Evolutionary conservation across 2,113 vertebrate species (phyloP).

Genomic region (Parotia lawesii): DNA sequence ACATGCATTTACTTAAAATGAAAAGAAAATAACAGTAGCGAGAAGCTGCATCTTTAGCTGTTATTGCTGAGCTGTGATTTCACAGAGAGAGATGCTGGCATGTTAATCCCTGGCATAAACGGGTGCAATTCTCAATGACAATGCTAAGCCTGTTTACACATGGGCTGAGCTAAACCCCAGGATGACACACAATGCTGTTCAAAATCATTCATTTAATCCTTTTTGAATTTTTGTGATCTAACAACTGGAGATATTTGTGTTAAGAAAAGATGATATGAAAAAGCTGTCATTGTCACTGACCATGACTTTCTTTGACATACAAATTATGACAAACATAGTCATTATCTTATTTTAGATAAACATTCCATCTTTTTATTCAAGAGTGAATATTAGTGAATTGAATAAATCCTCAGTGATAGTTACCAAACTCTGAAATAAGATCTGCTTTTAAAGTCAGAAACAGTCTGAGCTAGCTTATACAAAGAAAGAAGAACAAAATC

Average conservation of each 20-base stretch:
- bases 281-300: not conserved
- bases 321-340: slow-evolving; percentile 21
- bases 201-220: slow-evolving; percentile 5
- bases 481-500: slow-evolving; percentile 49
- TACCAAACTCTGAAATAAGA: slow-evolving; percentile 16
- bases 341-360: slow-evolving; percentile 50
- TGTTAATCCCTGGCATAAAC: not conserved
- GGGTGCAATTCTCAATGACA: not conserved
- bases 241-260: not conserved
- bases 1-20: not conserved
- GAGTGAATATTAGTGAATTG: slow-evolving; percentile 50
- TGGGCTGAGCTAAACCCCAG: not conserved
- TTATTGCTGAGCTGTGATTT: not conserved
- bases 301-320: slow-evolving; percentile 42
- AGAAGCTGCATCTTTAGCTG: not conserved
- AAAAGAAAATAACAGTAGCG: not conserved
- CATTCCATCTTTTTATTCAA: slow-evolving; percentile 39
- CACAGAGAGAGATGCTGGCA: not conserved
- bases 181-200: not conserved
- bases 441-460: slow-evolving; percentile 62
- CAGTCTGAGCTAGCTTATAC: slow-evolving; percentile 32
- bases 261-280: not conserved
- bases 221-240: not conserved
- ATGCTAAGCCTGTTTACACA: not conserved
- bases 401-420: slow-evolving; percentile 48